Evolutionary conservation across 2,797 vertebrate species (phyloP).

Genomic region (Cynopterus sphinx): DNA sequence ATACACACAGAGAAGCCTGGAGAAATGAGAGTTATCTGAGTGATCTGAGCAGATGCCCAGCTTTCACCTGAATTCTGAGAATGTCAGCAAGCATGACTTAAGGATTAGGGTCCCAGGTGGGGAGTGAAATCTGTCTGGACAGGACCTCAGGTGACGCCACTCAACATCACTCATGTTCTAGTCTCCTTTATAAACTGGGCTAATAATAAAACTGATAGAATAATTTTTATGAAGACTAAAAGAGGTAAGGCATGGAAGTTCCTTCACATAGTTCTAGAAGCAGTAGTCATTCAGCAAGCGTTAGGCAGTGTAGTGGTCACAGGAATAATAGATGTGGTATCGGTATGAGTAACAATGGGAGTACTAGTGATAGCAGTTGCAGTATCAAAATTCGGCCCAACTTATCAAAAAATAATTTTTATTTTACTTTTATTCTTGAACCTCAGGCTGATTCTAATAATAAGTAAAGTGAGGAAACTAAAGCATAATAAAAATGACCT

Average conservation of each 20-base stretch:
- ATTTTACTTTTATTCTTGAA: background rate
- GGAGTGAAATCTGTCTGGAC: background rate
- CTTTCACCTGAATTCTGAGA: constrained; percentile 1
- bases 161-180: background rate
- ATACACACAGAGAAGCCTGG: background rate
- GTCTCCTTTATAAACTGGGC: background rate
- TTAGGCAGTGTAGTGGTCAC: background rate
- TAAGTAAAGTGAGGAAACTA: background rate
- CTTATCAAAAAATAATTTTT: background rate
- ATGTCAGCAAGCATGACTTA: background rate
- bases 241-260: background rate
- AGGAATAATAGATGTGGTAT: background rate
- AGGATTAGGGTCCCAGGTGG: background rate
- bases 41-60: background rate
- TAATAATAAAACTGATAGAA: background rate
- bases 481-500: background rate
- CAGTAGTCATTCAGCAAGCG: background rate
- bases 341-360: too few species aligned
- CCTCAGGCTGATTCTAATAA: background rate
- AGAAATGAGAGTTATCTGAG: background rate
- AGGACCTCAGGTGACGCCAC: background rate
- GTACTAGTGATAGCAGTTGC: background rate
- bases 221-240: background rate
- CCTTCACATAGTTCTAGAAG: background rate
- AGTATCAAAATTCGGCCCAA: background rate